phyloP scores from a whole-genome alignment of 1,140 invertebrate species.

The Stegodyphus mimosarum region DNA sequence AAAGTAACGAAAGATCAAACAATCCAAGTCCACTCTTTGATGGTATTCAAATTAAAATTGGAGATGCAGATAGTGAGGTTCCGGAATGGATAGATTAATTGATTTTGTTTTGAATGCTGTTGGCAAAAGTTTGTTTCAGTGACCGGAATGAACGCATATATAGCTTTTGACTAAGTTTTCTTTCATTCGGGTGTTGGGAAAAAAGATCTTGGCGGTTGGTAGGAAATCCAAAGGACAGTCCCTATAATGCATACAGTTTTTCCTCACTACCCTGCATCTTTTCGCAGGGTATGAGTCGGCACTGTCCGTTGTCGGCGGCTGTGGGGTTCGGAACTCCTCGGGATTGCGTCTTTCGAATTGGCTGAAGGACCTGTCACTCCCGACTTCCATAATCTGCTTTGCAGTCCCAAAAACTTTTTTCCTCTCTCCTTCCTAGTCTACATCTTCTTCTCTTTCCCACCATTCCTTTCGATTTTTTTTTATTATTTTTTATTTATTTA shows the following conservation, averaged over 20 bases:
- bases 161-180: no score
- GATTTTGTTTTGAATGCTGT: no score
- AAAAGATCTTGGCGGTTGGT: neutral
- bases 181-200: neutral
- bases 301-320: conserved; percentile 30
- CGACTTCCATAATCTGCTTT: conserved; percentile 59
- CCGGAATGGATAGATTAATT: no score
- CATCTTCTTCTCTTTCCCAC: neutral
- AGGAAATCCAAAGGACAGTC: conserved; percentile 8
- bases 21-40: no score
- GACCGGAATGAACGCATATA: no score
- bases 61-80: no score
- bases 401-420: conserved; percentile 14
- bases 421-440: conserved; percentile 1
- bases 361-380: conserved; percentile 58
- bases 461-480: conserved; percentile 4
- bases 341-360: conserved; percentile 44
- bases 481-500: conserved; percentile 20
- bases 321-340: neutral
- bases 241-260: conserved; percentile 7
- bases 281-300: neutral
- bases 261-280: no score
- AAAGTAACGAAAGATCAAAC: no score
- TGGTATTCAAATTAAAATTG: no score
- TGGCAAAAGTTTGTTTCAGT: no score